A percentile compares a stretch with the other conserved stretches of the same genome.
Conservation (phyloP, 2,113 vertebrate species). For the Pseudonaja textilis region DNA sequence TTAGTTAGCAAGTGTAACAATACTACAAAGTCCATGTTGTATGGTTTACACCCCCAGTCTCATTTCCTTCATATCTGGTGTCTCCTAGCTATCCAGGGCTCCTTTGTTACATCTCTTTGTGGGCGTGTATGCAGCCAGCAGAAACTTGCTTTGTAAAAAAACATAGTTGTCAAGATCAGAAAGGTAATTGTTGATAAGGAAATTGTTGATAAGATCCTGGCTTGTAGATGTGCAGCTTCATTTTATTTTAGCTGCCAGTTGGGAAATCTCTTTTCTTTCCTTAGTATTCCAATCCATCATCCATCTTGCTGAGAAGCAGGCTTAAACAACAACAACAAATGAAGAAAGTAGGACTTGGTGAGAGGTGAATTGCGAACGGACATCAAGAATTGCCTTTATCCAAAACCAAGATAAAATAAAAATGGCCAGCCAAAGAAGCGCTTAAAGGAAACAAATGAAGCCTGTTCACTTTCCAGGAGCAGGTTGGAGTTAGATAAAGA, state of each 20-base stretch:
- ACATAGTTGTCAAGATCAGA: conserved; percentile 47
- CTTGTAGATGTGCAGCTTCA: not conserved
- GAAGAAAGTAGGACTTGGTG: not conserved
- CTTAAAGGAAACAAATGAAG: not conserved
- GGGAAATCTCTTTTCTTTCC: conserved; percentile 13
- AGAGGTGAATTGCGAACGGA: conserved; percentile 23
- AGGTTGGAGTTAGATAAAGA: conserved; percentile 25
- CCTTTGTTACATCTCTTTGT: not conserved
- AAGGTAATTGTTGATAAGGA: conserved; percentile 36
- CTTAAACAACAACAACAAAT: not conserved
- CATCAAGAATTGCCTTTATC: conserved; percentile 10
- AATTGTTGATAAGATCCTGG: conserved; percentile 5
- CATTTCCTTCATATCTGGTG: not conserved
- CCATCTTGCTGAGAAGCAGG: conserved; percentile 24
- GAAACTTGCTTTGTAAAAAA: conserved; percentile 12
- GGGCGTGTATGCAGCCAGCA: not conserved
- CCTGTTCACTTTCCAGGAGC: conserved; percentile 19
- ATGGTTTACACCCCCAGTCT: no score
- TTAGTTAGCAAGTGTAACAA: no score
- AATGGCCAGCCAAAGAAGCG: conserved; percentile 30
- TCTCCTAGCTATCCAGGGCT: not conserved
- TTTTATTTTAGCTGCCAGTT: not conserved
- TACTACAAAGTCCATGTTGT: no score
- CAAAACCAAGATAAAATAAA: conserved; percentile 29
- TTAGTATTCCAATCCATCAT: conserved; percentile 21